Base-by-base conservation (phyloP, 1,140 invertebrate genomes). In the Reticulitermes speratus region DNA sequence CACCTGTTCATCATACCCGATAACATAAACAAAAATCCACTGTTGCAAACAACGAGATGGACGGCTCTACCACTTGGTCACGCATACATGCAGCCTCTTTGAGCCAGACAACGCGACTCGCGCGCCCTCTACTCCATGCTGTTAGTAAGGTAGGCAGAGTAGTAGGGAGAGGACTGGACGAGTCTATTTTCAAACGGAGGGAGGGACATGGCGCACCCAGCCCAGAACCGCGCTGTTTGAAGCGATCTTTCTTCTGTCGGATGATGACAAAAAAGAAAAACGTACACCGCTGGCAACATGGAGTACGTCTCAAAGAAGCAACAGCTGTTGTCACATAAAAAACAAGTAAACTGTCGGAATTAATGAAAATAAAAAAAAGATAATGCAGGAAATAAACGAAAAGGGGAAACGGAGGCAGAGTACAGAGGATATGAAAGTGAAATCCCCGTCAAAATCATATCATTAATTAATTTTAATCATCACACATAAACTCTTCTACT, bases 51-150 rank as follows among this genome's bases (percentile, higher is more conserved):
- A 75, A 75, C 65, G 65, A 75, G 65, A 25, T n/a, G n/a, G 5
- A 14, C 6, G 65, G 25, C 8, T 75, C n/a, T 16, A 3, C 25
- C 65, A 75, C 65, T 75, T 75, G 25, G 65, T 30, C 65, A 75
- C 7, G 65, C 65, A 75, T 30, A 75, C 9, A 75, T 75, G 25
- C n/a, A 2, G n/a, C 65, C 1, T 75, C 25, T 75, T 30, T 75
- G 65, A 75, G 65, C 65, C n/a, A 75, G 65, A 75, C 65, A 75
- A 75, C 65, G 65, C 65, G n/a, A 75, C 65, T 75, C 65, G n/a
- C 25, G 65, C 65, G 65, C n/a, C 5, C 65, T 75, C n/a, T 14
- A 30, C 65, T 75, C 65, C n/a, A n/a, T 25, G 65, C n/a, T 75
- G 8, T 30, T 75, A 30, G 65, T 75, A 75, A 75, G 65, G 65